Evolutionary conservation across 2,113 vertebrate species (phyloP).

Genomic region (Columbina picui): DNA sequence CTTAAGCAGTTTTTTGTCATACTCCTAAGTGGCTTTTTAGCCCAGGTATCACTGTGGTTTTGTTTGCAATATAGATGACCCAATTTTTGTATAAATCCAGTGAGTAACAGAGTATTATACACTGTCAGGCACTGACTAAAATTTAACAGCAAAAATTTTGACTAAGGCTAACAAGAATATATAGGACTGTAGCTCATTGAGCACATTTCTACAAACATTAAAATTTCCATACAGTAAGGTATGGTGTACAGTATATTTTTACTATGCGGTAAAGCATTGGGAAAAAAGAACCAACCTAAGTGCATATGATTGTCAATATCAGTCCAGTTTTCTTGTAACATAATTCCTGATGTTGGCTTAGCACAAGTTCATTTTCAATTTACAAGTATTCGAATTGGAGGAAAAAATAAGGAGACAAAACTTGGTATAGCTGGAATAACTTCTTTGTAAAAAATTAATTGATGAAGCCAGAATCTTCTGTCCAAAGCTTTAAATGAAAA

Average conservation of each 20-base stretch:
- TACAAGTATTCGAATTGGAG: slow-evolving; percentile 5
- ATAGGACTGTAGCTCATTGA: slow-evolving; percentile 20
- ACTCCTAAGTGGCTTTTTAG: slow-evolving; percentile 17
- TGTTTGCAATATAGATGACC: slow-evolving; percentile 34
- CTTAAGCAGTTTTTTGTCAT: slow-evolving; percentile 24
- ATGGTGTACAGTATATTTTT: slow-evolving; percentile 56
- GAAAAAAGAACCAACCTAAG: background rate
- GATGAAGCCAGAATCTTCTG: slow-evolving; percentile 40
- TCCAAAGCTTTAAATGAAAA: background rate
- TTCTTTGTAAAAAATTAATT: slow-evolving; percentile 31
- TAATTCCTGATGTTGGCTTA: slow-evolving; percentile 37
- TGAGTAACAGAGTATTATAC: background rate
- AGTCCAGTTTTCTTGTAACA: background rate
- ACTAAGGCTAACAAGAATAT: background rate
- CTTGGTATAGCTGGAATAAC: slow-evolving; percentile 36
- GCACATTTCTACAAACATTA: background rate
- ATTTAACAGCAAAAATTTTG: slow-evolving; percentile 21
- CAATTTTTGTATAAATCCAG: background rate
- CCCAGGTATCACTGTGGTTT: slow-evolving; percentile 60
- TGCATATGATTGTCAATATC: slow-evolving; percentile 27
- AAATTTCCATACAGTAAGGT: background rate
- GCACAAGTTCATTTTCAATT: slow-evolving; percentile 61
- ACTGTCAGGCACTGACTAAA: slow-evolving; percentile 15
- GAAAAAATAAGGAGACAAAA: slow-evolving; percentile 30
- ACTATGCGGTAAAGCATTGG: background rate